Conservation (phyloP, 2,113 vertebrate species). For the Acanthochromis polyacanthus region DNA sequence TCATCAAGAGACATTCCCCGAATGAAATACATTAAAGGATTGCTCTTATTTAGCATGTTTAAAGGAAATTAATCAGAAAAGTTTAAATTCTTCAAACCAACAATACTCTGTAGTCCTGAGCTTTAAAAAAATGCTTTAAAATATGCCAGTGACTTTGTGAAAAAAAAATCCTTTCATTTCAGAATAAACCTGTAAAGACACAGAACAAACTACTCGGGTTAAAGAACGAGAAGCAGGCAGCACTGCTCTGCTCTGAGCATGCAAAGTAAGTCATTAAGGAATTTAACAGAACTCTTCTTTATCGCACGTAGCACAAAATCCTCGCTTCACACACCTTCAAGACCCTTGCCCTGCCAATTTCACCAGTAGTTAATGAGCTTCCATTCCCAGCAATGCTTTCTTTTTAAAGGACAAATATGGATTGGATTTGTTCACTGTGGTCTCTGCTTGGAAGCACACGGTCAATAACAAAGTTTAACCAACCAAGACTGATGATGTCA, state of each 20-base stretch:
- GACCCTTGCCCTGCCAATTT: constrained; percentile 36
- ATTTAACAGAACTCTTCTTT: constrained; percentile 38
- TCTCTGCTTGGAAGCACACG: constrained; percentile 60
- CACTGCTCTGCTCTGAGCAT: constrained; percentile 22
- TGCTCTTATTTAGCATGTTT: constrained; percentile 1
- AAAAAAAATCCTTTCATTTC: background rate
- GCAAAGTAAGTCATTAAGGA: constrained; percentile 39
- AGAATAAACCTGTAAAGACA: constrained; percentile 19
- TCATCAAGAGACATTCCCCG: constrained; percentile 25
- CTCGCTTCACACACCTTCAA: constrained; percentile 30
- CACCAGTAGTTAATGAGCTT: constrained; percentile 63
- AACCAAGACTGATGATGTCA: constrained; percentile 65
- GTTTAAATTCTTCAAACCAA: background rate
- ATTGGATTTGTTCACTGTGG: constrained; percentile 66
- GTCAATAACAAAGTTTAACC: constrained; percentile 63
- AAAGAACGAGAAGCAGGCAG: background rate
- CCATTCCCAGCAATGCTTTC: constrained; percentile 31
- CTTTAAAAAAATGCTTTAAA: background rate
- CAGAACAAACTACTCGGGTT: constrained; percentile 1
- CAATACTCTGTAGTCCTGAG: background rate
- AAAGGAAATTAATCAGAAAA: constrained; percentile 13
- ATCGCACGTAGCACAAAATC: constrained; percentile 17
- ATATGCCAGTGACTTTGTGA: background rate
- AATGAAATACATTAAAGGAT: constrained; percentile 10
- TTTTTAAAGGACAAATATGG: constrained; percentile 22